Percentiles rank a stretch among this genome's conserved stretches.
Conservation (phyloP, 1,140 invertebrate species). For the Heliconius hermathena region DNA sequence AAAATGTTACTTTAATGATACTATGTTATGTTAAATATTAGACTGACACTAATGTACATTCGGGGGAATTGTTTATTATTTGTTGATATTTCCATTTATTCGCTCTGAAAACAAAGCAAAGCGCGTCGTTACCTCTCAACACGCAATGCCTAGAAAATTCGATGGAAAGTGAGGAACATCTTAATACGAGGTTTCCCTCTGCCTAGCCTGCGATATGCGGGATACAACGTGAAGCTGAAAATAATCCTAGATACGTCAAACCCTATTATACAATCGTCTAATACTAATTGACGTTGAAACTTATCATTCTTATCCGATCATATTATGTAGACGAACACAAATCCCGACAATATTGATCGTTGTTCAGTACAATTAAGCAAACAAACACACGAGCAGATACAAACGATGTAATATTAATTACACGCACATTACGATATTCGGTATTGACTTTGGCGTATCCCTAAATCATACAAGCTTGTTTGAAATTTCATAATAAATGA, state of each 20-base stretch:
- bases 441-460: constrained; percentile 18
- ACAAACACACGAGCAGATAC: background rate
- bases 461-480: constrained; percentile 28
- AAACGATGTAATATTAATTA: constrained; percentile 23
- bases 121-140: no score
- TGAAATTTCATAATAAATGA: constrained; percentile 31
- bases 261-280: no score
- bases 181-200: no score
- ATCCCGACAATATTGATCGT: background rate
- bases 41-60: no score
- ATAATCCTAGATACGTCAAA: no score
- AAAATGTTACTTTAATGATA: background rate
- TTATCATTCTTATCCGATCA: background rate
- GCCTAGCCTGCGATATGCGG: no score
- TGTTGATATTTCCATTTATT: background rate
- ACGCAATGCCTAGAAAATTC: no score
- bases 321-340: background rate
- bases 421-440: constrained; percentile 20
- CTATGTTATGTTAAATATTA: background rate
- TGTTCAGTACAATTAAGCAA: background rate
- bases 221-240: no score
- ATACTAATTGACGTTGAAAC: no score
- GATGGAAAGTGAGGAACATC: no score
- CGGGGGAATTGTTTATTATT: no score
- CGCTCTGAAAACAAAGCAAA: no score